A percentile compares a stretch with the other conserved stretches of the same genome.
phyloP scores from a whole-genome alignment of 1,140 invertebrate species.

The Zaprionus gabonicus region DNA sequence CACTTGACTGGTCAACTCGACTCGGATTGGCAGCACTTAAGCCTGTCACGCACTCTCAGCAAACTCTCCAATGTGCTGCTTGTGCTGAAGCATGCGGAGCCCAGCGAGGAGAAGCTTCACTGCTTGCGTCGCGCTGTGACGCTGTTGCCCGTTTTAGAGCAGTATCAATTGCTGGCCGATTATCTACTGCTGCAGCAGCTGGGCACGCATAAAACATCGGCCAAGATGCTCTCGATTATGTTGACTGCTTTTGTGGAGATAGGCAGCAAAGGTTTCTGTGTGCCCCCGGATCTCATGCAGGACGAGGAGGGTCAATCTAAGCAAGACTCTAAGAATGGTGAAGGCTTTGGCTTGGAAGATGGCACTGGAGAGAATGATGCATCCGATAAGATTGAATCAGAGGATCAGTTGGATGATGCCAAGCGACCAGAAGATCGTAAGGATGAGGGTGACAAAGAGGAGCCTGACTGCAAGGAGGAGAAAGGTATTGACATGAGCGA shows the following conservation, averaged over 20 bases:
- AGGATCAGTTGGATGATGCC: constrained; percentile 97
- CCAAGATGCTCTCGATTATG: constrained; percentile 93
- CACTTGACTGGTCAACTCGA: constrained; percentile 87
- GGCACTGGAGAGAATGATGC: constrained; percentile 97
- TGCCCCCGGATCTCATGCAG: constrained; percentile 91
- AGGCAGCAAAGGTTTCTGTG: constrained; percentile 96
- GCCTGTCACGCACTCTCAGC: constrained; percentile 84
- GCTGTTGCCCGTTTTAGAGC: constrained; percentile 90
- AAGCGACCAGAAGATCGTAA: constrained; percentile 90
- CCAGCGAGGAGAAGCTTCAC: constrained; percentile 50
- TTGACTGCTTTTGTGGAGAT: constrained; percentile 94
- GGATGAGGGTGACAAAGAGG: constrained; percentile 81
- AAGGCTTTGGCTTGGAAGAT: constrained; percentile 94
- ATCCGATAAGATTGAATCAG: constrained; percentile 89
- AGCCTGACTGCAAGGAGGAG: constrained; percentile 94
- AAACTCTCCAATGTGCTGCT: constrained; percentile 84
- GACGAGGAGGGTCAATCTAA: constrained; percentile 88
- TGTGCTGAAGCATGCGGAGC: constrained; percentile 53
- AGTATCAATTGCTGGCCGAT: constrained; percentile 90
- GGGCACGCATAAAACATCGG: constrained; percentile 90
- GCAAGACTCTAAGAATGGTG: constrained; percentile 86
- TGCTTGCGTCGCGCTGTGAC: constrained; percentile 76
- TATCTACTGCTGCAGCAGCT: constrained; percentile 92
- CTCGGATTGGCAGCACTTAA: constrained; percentile 86
- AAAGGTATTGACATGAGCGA: constrained; percentile 88